Evolutionary conservation across 2,797 vertebrate genomes (phyloP).

Genomic region (Buphagus erythrorhynchus): DNA sequence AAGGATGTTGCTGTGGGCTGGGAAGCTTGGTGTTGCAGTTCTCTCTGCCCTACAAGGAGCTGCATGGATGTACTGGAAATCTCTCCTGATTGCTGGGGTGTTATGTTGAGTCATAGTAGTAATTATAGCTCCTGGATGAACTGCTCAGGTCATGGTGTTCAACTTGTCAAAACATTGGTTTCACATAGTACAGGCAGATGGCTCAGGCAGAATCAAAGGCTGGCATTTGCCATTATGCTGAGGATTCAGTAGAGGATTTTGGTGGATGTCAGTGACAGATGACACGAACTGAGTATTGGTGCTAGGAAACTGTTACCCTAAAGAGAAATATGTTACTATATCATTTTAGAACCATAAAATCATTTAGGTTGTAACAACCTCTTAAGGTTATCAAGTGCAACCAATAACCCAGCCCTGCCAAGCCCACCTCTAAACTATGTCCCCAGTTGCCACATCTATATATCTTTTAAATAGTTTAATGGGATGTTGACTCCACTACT

Average conservation of each 20-base stretch:
- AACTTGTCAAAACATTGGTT: neutral
- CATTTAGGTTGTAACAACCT: neutral
- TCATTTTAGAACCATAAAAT: neutral
- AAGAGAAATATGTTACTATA: neutral
- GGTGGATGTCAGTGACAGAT: neutral
- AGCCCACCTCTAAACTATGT: neutral
- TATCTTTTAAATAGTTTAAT: neutral
- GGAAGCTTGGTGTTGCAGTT: constrained; percentile 24
- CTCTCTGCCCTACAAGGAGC: constrained; percentile 63
- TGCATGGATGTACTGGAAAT: neutral
- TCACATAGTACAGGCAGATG: neutral
- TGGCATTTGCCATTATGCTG: neutral
- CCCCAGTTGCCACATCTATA: neutral
- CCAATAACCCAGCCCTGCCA: neutral
- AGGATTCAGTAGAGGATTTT: neutral
- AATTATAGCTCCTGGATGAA: constrained; percentile 57
- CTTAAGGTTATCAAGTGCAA: neutral
- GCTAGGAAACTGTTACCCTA: neutral
- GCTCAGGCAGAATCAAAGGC: neutral
- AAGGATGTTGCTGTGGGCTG: constrained; percentile 36
- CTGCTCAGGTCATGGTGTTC: neutral
- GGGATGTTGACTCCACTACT: neutral
- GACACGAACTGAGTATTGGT: neutral
- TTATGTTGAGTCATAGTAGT: constrained; percentile 46
- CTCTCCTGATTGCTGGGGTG: neutral